Base-by-base conservation (phyloP, 2,888 invertebrate species). In the Resseliella maxima region DNA sequence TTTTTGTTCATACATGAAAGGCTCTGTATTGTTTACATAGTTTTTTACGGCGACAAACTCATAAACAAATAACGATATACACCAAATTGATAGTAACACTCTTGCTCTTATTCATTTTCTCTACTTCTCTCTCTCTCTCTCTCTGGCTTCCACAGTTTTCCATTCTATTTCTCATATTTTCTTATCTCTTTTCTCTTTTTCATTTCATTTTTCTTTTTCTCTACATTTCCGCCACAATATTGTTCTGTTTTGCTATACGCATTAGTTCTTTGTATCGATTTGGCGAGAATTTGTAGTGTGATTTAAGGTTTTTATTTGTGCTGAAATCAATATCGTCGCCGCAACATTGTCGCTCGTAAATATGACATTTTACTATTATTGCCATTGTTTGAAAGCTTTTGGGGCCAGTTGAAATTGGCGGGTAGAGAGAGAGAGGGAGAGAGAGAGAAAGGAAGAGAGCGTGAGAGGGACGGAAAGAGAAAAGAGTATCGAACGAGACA, bases 331-430 rank as follows among this genome's bases (percentile, higher is more conserved):
- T 83, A 38, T 83, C 21, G 72, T 72, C 36, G 72, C 72, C 83
- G 24, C 83, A 83, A 83, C 83, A n/a, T 83, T 83, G 24, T 83
- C 83, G 38, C 83, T 83, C 83, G 38, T 83, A 83, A 83, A 83
- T 83, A 83, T 83, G 83, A 38, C 41, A 83, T 83, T 83, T 83
- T 38, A 83, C 38, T 83, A 83, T 83, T 83, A 83, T 83, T 38
- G 83, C 83, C n/a, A 38, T 83, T 38, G 83, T 38, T 83, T 83
- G 81, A 35, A 21, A n/a, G 72, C 31, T 31, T 72, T n/a, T n/a
- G n/a, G n/a, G 72, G n/a, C 83, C 24, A 12, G 1, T 10, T 6
- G 3, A 35, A 72, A 72, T 72, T n/a, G n/a, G n/a, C n/a, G n/a
- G n/a, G n/a, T n/a, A n/a, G n/a, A n/a, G n/a, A n/a, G n/a, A n/a